Conservation (phyloP, 2,113 vertebrate species). For the Piprites chloris region DNA sequence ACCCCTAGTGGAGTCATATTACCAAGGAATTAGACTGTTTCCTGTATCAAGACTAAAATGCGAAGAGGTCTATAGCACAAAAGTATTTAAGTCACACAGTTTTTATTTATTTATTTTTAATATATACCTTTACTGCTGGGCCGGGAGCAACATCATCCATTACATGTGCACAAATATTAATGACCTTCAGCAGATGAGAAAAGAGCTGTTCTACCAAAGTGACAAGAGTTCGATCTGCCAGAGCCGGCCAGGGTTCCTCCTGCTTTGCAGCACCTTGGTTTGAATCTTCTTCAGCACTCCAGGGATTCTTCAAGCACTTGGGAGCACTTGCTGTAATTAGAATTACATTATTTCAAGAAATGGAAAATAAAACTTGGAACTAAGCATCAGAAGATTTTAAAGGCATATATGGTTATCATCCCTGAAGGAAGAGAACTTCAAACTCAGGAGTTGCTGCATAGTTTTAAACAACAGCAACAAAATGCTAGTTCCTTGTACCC, state of each 20-base stretch:
- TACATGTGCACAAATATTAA: conserved; percentile 96
- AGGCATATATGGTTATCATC: neutral
- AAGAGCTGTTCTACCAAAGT: conserved; percentile 93
- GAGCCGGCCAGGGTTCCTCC: conserved; percentile 90
- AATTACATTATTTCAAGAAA: neutral
- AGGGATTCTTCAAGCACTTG: conserved; percentile 89
- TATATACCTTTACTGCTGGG: conserved; percentile 85
- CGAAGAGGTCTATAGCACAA: neutral
- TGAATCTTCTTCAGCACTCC: conserved; percentile 86
- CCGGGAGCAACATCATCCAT: conserved; percentile 91
- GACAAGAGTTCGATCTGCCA: conserved; percentile 86
- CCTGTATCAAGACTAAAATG: neutral
- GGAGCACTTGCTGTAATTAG: conserved; percentile 83
- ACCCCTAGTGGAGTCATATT: neutral
- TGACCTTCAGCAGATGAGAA: conserved; percentile 89
- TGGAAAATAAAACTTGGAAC: neutral
- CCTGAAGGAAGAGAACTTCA: neutral
- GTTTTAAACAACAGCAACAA: neutral
- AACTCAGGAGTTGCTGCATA: neutral
- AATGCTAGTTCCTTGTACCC: neutral
- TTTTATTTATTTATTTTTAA: neutral
- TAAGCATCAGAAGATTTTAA: neutral
- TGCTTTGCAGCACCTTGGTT: conserved; percentile 73
- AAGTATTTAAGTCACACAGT: rapidly evolving
- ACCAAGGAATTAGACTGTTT: neutral